Evolutionary conservation across 2,797 vertebrate species (phyloP), one percentile per base, ranked within the genome.

Genomic region (Argyrosomus regius): DNA sequence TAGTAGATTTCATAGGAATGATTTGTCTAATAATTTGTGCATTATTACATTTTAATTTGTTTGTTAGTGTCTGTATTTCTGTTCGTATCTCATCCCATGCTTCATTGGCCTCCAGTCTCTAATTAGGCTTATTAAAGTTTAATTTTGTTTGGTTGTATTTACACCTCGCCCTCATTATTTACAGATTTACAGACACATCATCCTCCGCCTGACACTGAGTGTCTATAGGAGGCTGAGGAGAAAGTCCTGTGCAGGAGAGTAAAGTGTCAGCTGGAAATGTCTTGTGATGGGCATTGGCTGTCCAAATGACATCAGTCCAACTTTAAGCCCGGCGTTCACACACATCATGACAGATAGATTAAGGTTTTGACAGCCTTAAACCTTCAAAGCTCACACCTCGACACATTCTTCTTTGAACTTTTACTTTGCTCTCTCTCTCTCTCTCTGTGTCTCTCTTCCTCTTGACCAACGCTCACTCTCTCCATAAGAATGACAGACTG

Each of bases 331-430:
- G 0, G 53, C 45, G 63, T 91, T 77, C 67, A 57, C 78, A 68
- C 72, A 22, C 78, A 78, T 82, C 83, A 17, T 63, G 85, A 92
- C 89, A 88, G 83, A 84, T 52, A 87, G 90, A 92, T 91, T 93
- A 91, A 75, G 82, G 73, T 75, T 89, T 85, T 87, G 84, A 90
- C 89, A 85, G 90, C 80, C 58, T 53, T 82, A 86, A 91, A 75
- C 80, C 86, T 69, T 80, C 81, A 78, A 39, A 86, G 89, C 89
- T 90, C 86, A 71, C 65, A 66, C 48, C 61, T 76, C 5, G 0
- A 78, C 76, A 80, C 66, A 66, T 78, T 79, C 75, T 5, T 65
- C 77, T 80, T 65, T 76, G 20, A 82, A 89, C 76, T 77, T 86
- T 80, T 81, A 64, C 67, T 77, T 58, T 71, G 60, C 67, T 20